These are phyloP conservation scores for Aldabrachelys gigantea DNA, from an alignment of 2,113 vertebrate genomes.

Conservation along the genomic window DNA sequence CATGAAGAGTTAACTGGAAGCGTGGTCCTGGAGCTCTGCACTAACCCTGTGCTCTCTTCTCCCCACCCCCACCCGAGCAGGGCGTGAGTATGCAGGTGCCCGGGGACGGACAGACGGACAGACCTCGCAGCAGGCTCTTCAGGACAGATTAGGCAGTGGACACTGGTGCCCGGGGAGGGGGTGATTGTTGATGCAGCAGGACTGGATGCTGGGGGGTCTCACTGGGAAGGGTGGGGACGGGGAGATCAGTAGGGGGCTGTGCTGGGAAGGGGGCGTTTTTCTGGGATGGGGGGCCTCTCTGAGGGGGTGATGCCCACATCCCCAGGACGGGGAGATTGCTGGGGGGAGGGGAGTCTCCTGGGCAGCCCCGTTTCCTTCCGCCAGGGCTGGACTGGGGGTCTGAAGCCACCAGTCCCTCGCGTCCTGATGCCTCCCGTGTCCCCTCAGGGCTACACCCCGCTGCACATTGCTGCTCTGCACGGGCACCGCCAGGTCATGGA, in stretches of 20 bases:
- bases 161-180: too few species aligned
- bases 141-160: too few species aligned
- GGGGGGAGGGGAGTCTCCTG: not conserved
- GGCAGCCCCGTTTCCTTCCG: not conserved
- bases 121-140: not conserved
- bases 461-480: slow-evolving; percentile 85
- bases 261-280: not conserved
- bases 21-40: not conserved
- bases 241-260: not conserved
- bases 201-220: too few species aligned
- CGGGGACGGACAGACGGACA: not conserved
- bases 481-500: slow-evolving; percentile 79
- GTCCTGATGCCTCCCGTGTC: not conserved
- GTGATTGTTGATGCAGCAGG: too few species aligned
- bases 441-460: slow-evolving; percentile 83
- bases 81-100: not conserved
- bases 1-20: too few species aligned
- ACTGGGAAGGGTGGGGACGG: too few species aligned
- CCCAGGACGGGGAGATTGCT: not conserved
- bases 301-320: not conserved
- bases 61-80: not conserved
- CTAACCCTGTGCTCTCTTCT: not conserved
- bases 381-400: too few species aligned
- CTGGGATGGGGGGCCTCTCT: not conserved
- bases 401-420: too few species aligned